Conservation (phyloP, 2,888 invertebrate genomes). For the Sphaeridia pumilis region DNA sequence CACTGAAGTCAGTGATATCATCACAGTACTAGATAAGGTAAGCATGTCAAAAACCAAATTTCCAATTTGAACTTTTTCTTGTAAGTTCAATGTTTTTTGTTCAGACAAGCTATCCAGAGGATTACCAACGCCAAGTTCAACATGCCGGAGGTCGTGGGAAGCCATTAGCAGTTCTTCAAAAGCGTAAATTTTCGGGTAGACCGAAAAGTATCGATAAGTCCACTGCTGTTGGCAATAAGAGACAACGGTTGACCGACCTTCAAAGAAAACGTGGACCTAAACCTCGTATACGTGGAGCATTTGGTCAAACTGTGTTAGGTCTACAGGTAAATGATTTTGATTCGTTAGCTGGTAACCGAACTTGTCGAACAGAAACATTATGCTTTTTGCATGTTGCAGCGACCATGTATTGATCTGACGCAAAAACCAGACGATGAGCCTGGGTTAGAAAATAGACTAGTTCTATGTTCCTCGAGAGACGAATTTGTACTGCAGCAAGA, state of each 20-base stretch:
- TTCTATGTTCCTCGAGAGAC: slow-evolving; percentile 83
- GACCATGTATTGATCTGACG: slow-evolving; percentile 38
- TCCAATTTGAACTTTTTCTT: background rate
- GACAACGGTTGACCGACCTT: slow-evolving; percentile 53
- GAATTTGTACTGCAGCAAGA: slow-evolving; percentile 87
- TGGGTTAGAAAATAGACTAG: slow-evolving; percentile 73
- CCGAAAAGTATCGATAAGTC: slow-evolving; percentile 59
- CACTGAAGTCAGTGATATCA: slow-evolving; percentile 26
- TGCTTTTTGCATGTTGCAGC: slow-evolving; percentile 42
- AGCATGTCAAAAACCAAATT: background rate
- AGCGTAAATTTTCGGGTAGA: slow-evolving; percentile 65
- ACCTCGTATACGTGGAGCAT: slow-evolving; percentile 74
- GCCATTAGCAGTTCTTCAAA: slow-evolving; percentile 48
- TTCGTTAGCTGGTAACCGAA: no score
- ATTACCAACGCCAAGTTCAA: slow-evolving; percentile 6
- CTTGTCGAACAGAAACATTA: background rate
- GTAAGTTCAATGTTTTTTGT: no score
- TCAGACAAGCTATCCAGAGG: background rate
- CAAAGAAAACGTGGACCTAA: slow-evolving; percentile 74
- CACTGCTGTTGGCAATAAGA: slow-evolving; percentile 10
- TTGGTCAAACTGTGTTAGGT: slow-evolving; percentile 66
- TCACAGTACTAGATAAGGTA: slow-evolving; percentile 26
- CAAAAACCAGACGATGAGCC: slow-evolving; percentile 53
- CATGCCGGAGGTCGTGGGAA: slow-evolving; percentile 10
- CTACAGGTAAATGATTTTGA: slow-evolving; percentile 40